A percentile compares a stretch with the other conserved stretches of the same genome.
Evolutionary conservation across 2,888 invertebrate species (phyloP).

Genomic region (Gari tellinella): DNA sequence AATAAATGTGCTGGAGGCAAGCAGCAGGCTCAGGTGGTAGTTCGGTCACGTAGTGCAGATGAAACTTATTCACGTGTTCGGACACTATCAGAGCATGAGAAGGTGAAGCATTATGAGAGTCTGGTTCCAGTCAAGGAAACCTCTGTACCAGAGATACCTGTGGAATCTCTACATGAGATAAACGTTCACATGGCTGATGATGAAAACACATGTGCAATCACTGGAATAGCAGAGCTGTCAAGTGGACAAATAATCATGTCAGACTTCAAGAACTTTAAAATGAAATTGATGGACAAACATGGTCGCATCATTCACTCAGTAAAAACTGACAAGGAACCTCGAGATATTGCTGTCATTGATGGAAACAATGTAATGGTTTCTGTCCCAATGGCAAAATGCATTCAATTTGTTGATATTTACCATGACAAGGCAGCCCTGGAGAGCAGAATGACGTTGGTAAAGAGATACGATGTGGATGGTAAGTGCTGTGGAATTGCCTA

Average conservation of each 20-base stretch:
- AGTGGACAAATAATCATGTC: conserved; percentile 26
- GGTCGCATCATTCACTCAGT: conserved; percentile 11
- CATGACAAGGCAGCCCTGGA: background rate
- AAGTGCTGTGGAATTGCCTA: conserved; percentile 37
- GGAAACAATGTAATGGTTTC: conserved; percentile 21
- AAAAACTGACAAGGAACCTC: conserved; percentile 15
- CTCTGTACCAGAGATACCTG: background rate
- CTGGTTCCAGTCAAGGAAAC: background rate
- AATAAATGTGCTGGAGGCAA: background rate
- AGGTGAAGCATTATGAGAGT: background rate
- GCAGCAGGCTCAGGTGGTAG: too few relatives aligned
- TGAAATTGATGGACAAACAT: conserved; percentile 27
- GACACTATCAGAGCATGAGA: too few relatives aligned
- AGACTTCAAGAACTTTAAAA: conserved; percentile 25
- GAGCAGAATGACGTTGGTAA: background rate
- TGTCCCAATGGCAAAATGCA: conserved; percentile 24
- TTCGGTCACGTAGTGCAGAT: too few relatives aligned
- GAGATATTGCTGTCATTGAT: conserved; percentile 28
- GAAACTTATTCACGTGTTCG: background rate
- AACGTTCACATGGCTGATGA: conserved; percentile 1
- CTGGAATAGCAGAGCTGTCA: conserved; percentile 24
- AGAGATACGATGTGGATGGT: conserved; percentile 2
- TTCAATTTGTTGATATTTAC: conserved; percentile 21
- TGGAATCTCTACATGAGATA: background rate
- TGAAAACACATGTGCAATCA: conserved; percentile 16